Conservation (phyloP, 2,888 invertebrate genomes). For the Macropis europaea region DNA sequence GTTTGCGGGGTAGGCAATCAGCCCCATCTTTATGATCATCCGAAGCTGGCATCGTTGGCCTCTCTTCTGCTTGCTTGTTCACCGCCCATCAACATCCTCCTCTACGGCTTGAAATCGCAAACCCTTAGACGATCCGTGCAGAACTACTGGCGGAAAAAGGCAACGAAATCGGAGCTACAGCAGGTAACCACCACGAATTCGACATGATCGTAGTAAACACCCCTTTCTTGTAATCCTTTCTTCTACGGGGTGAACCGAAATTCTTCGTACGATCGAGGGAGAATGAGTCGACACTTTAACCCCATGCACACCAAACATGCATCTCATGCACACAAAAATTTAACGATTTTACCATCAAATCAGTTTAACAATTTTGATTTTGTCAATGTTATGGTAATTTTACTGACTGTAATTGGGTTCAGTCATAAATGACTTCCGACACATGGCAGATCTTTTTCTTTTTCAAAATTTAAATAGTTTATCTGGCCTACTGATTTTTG, state of each 20-base stretch:
- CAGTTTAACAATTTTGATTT: too few relatives aligned
- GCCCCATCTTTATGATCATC: constrained; percentile 71
- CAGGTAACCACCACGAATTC: constrained; percentile 77
- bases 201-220: neutral
- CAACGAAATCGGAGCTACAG: constrained; percentile 89
- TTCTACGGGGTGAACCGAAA: neutral
- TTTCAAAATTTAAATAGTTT: too few relatives aligned
- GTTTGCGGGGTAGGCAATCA: constrained; percentile 75
- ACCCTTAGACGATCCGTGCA: constrained; percentile 86
- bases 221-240: neutral
- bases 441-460: too few relatives aligned
- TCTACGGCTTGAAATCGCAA: constrained; percentile 89
- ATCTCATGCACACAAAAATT: too few relatives aligned
- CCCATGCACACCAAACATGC: too few relatives aligned
- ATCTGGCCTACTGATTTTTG: too few relatives aligned
- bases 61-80: constrained; percentile 86
- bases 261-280: too few relatives aligned
- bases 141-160: constrained; percentile 89
- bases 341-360: too few relatives aligned
- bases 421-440: too few relatives aligned
- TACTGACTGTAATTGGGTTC: too few relatives aligned
- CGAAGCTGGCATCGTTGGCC: constrained; percentile 83
- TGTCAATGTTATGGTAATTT: too few relatives aligned
- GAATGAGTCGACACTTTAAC: too few relatives aligned
- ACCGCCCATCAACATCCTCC: constrained; percentile 87